Conservation (phyloP, 2,888 invertebrate species). For the Osmoderma eremita region DNA sequence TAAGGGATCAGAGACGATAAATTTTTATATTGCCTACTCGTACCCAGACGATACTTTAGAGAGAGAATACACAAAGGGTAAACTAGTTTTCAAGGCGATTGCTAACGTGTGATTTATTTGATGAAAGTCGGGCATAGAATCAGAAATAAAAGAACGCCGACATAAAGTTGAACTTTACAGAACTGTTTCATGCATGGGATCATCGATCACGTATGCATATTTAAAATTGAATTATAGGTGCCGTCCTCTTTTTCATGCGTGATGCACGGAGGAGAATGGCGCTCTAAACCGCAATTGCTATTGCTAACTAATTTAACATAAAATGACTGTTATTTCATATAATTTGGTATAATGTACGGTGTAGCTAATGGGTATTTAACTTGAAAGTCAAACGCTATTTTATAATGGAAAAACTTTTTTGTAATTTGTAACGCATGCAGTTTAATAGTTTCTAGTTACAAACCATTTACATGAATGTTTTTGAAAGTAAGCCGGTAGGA, state of each 20-base stretch:
- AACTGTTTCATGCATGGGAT: slow-evolving; percentile 30
- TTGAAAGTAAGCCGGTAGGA: no score
- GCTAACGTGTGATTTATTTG: slow-evolving; percentile 30
- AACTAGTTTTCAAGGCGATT: slow-evolving; percentile 9
- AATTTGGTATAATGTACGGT: slow-evolving; percentile 1
- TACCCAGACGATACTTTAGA: no score
- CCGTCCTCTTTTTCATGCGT: slow-evolving; percentile 15
- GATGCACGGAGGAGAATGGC: slow-evolving; percentile 15
- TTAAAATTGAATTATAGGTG: slow-evolving; percentile 26
- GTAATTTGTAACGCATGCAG: no score
- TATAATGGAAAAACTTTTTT: not conserved
- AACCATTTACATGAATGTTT: no score
- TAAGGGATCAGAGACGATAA: no score
- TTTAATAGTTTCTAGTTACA: no score
- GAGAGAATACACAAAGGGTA: not conserved
- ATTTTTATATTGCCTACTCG: no score
- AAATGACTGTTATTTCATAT: slow-evolving; percentile 3
- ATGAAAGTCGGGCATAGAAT: slow-evolving; percentile 34
- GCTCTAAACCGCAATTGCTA: slow-evolving; percentile 24
- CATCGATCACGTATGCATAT: slow-evolving; percentile 33
- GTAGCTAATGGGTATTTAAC: not conserved
- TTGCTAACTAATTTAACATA: slow-evolving; percentile 3
- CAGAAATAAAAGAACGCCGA: slow-evolving; percentile 22
- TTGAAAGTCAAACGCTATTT: not conserved
- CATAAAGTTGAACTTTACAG: slow-evolving; percentile 32